Percentiles rank a stretch among this genome's conserved stretches.
Conservation (phyloP, 2,797 vertebrate species). For the Silurus aristotelis region DNA sequence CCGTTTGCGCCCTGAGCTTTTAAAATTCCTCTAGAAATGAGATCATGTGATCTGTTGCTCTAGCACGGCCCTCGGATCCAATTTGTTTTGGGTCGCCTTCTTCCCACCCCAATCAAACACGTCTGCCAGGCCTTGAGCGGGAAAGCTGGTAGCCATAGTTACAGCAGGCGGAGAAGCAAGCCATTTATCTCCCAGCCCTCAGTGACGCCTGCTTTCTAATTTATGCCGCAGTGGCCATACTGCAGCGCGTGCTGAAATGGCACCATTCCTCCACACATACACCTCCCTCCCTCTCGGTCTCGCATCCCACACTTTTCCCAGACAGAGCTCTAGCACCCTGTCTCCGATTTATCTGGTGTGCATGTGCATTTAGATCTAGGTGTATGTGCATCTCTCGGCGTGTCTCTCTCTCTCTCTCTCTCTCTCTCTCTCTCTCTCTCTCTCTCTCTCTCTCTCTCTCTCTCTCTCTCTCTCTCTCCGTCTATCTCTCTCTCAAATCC, state of each 20-base stretch:
- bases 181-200: constrained; percentile 67
- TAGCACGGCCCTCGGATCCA: constrained; percentile 44
- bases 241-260: constrained; percentile 70
- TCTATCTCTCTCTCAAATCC: not conserved
- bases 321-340: constrained; percentile 16
- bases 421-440: not conserved
- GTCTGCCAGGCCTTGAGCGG: constrained; percentile 52
- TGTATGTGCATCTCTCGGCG: constrained; percentile 42
- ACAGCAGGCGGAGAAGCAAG: constrained; percentile 62
- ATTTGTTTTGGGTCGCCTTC: constrained; percentile 52
- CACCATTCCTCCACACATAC: constrained; percentile 68
- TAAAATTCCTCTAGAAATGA: constrained; percentile 37
- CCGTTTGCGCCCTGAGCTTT: constrained; percentile 19
- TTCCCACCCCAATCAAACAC: constrained; percentile 51
- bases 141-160: constrained; percentile 60
- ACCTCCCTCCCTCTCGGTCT: constrained; percentile 42
- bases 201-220: constrained; percentile 69
- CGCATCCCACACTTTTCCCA: constrained; percentile 15
- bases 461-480: not conserved
- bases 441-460: constrained; percentile 12
- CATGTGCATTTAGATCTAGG: constrained; percentile 36
- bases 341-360: constrained; percentile 58
- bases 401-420: not conserved
- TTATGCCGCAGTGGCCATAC: constrained; percentile 69
- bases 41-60: constrained; percentile 42